These are phyloP conservation scores for Ammodytes dubius DNA, from an alignment of 2,113 vertebrate species.

Conservation along the genomic window DNA sequence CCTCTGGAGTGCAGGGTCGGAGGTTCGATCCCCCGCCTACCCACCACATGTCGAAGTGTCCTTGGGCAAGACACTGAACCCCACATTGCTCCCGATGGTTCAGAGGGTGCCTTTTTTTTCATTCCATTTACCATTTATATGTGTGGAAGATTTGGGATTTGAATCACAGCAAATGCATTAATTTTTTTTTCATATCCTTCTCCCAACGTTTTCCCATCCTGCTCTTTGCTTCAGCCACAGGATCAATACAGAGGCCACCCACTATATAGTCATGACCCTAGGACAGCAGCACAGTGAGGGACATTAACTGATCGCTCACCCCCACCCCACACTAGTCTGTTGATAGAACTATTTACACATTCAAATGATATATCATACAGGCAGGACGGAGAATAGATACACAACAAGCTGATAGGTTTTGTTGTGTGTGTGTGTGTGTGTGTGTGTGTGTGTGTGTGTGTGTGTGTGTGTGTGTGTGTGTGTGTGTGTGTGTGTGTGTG, in stretches of 20 bases:
- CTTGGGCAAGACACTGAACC: too few relatives aligned
- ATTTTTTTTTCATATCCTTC: conserved; percentile 18
- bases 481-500: too few relatives aligned
- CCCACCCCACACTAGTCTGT: conserved; percentile 38
- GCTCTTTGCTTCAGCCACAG: conserved; percentile 47
- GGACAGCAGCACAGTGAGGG: conserved; percentile 44
- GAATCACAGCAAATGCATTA: conserved; percentile 11
- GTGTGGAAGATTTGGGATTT: background rate
- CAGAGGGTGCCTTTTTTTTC: too few relatives aligned
- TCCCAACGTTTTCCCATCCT: conserved; percentile 43
- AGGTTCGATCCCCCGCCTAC: too few relatives aligned
- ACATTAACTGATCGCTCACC: conserved; percentile 69
- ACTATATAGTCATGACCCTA: conserved; percentile 68
- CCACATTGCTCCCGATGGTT: too few relatives aligned
- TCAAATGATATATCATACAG: conserved; percentile 36
- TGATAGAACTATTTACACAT: conserved; percentile 29
- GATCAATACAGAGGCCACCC: conserved; percentile 77
- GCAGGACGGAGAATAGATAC: conserved; percentile 44
- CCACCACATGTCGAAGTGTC: too few relatives aligned
- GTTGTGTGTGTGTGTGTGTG: background rate
- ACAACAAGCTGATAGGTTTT: conserved; percentile 30
- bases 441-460: background rate
- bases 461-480: too few relatives aligned
- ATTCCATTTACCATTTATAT: background rate
- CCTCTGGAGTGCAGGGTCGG: too few relatives aligned